These are phyloP conservation scores for Cetoscarus ocellatus DNA, from an alignment of 2,797 vertebrate species.

Conservation along the genomic window DNA sequence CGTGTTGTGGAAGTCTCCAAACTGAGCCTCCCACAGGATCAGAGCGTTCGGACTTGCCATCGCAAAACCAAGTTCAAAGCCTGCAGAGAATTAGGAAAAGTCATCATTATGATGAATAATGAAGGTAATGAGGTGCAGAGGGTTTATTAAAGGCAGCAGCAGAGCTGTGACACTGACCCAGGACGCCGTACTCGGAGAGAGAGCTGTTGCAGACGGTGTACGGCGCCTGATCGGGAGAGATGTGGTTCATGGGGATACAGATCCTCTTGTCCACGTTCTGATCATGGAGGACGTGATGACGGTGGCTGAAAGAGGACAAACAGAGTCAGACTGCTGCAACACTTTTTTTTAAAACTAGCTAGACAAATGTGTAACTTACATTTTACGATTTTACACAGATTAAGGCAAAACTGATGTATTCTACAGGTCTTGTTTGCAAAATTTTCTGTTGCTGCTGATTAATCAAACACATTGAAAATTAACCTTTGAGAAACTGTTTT, in stretches of 20 bases:
- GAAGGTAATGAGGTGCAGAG: not conserved
- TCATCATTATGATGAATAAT: not conserved
- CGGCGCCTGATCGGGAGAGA: conserved; percentile 92
- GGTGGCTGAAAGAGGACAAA: conserved; percentile 85
- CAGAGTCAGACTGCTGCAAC: conserved; percentile 14
- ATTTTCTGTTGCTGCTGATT: no score
- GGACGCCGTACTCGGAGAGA: conserved; percentile 93
- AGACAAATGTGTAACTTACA: no score
- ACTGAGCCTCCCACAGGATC: conserved; percentile 94
- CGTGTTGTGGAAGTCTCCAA: conserved; percentile 94
- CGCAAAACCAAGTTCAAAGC: conserved; percentile 92
- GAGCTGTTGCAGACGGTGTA: conserved; percentile 98
- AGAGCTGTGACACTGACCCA: conserved; percentile 79
- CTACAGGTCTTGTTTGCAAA: no score
- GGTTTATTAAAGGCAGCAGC: not conserved
- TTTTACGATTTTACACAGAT: no score
- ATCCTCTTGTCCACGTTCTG: conserved; percentile 96
- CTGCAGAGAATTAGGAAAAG: conserved; percentile 59
- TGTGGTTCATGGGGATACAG: conserved; percentile 96
- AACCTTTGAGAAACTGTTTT: no score
- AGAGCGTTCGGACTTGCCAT: conserved; percentile 93
- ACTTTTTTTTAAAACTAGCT: no score
- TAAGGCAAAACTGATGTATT: no score
- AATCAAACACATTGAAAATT: no score
- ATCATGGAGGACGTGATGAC: conserved; percentile 95